A percentile compares a stretch with the other conserved stretches of the same genome.
Conservation (phyloP, 2,113 vertebrate genomes). For the Oryzias melastigma region DNA sequence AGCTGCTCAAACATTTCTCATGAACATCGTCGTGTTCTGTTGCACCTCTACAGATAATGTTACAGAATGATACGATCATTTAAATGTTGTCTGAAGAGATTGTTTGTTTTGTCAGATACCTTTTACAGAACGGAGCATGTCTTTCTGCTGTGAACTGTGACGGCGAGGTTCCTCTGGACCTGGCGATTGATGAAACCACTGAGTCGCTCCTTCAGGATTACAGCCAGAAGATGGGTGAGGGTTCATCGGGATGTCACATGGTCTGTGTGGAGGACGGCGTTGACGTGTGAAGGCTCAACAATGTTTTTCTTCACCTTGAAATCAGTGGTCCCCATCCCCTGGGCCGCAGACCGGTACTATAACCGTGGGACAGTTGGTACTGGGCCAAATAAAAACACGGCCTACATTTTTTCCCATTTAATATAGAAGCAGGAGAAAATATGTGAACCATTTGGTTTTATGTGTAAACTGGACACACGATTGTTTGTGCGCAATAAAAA, state of each 20-base stretch:
- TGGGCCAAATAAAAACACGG: too few relatives aligned
- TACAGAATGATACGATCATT: background rate
- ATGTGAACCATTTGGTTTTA: too few relatives aligned
- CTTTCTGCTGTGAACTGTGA: constrained; percentile 91
- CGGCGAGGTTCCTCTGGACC: constrained; percentile 90
- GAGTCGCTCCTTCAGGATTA: constrained; percentile 87
- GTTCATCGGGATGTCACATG: background rate
- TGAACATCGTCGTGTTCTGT: background rate
- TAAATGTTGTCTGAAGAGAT: background rate
- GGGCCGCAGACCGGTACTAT: too few relatives aligned
- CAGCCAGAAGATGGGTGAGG: constrained; percentile 83
- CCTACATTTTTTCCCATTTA: too few relatives aligned
- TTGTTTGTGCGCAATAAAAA: too few relatives aligned
- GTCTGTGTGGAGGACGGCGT: background rate
- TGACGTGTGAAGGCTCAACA: too few relatives aligned
- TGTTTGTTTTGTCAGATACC: constrained; percentile 75
- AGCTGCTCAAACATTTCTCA: constrained; percentile 16
- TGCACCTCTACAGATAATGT: background rate
- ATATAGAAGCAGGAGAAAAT: too few relatives aligned
- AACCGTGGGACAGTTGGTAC: too few relatives aligned
- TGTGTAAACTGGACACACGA: too few relatives aligned
- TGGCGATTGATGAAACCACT: constrained; percentile 89
- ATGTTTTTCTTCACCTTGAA: too few relatives aligned
- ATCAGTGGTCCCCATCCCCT: too few relatives aligned
- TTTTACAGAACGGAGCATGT: constrained; percentile 83